phyloP scores from a whole-genome alignment of 2,797 vertebrate species.

The Spinus pinus region DNA sequence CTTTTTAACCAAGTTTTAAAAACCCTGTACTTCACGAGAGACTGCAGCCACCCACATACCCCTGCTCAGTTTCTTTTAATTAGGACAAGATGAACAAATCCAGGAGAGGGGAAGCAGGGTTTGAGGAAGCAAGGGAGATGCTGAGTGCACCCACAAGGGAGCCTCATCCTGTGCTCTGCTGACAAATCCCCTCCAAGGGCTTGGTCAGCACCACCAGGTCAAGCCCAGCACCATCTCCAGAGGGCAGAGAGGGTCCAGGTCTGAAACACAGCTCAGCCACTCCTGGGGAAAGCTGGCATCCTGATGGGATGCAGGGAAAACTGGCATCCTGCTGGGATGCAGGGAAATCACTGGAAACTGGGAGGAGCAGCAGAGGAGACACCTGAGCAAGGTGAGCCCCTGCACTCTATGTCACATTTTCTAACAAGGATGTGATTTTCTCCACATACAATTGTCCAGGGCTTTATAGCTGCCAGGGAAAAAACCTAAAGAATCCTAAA shows the following conservation, averaged over 20 bases:
- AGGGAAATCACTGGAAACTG: background rate
- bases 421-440: background rate
- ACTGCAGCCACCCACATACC: background rate
- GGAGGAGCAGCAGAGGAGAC: background rate
- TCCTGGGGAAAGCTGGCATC: background rate
- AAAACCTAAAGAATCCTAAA: background rate
- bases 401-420: background rate
- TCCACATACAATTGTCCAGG: background rate
- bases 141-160: background rate
- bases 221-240: fast-evolving
- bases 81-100: background rate
- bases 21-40: background rate
- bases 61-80: background rate
- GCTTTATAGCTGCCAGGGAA: background rate
- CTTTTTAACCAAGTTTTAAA: background rate
- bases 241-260: background rate
- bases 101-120: background rate
- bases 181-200: background rate
- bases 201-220: fast-evolving
- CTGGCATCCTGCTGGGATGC: background rate
- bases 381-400: background rate
- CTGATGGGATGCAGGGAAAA: background rate
- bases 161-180: background rate
- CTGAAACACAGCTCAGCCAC: background rate
- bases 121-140: background rate